Evolutionary conservation across 2,888 invertebrate species (phyloP).

Genomic region (Lycocerus yunnanus): DNA sequence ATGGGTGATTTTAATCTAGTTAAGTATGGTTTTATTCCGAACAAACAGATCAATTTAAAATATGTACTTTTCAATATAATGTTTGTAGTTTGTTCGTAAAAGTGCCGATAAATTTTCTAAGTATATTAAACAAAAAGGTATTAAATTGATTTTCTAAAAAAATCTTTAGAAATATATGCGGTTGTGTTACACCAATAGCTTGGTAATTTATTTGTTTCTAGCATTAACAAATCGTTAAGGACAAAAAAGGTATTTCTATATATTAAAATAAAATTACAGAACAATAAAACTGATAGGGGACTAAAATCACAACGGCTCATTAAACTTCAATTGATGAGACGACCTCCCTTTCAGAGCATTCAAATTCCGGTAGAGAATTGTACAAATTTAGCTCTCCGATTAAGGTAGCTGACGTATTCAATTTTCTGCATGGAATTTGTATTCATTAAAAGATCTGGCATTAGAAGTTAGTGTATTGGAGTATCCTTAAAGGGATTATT

Average conservation of each 20-base stretch:
- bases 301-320: neutral
- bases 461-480: no score
- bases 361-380: neutral
- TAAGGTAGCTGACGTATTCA: neutral
- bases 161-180: neutral
- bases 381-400: neutral
- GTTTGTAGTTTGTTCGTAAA: neutral
- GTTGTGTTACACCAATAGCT: no score
- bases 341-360: neutral
- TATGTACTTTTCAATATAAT: neutral
- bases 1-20: neutral
- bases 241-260: no score
- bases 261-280: no score
- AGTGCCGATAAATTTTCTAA: neutral
- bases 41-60: neutral
- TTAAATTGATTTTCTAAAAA: neutral
- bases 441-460: neutral
- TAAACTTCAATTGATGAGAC: neutral
- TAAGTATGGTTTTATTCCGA: neutral
- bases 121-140: neutral
- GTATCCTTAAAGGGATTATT: no score
- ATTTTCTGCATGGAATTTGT: neutral
- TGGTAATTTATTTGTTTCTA: neutral
- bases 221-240: neutral
- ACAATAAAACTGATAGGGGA: neutral